Base-by-base conservation (phyloP, 92 coral and sea anemone species). In the Scolanthus callimorphus region DNA sequence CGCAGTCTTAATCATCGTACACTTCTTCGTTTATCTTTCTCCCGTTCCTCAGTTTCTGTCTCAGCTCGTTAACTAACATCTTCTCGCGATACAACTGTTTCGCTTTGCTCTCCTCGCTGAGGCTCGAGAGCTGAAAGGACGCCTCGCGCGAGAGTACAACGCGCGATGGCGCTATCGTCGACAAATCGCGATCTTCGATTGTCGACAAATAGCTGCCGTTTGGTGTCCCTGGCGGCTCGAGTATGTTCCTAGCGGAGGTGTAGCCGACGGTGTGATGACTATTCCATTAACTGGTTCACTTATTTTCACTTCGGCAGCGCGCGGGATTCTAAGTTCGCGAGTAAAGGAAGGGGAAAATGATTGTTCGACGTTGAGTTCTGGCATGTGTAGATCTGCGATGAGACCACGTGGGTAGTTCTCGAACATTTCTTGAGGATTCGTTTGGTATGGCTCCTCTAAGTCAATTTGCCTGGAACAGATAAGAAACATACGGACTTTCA, bases 231-330 rank as follows among this genome's bases (percentile, higher is more conserved):
- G 21, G 1, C 12, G n/a, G n/a, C 10, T 15, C 13, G 51, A 34
- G 1, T 31, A 0, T 4, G 34, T 41, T n/a, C n/a, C n/a, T n/a
- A n/a, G n/a, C n/a, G n/a, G n/a, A n/a, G n/a, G n/a, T n/a, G n/a
- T n/a, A n/a, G n/a, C n/a, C n/a, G n/a, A n/a, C n/a, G n/a, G n/a
- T n/a, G n/a, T n/a, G n/a, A n/a, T n/a, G n/a, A n/a, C n/a, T n/a
- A 80, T 29, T 29, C 60, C 65, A 28, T 58, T 76, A 46, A 78
- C 79, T 4, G 84, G 59, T 17, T 74, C 77, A n/a, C 61, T 63
- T 47, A 87, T 83, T 63, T 79, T 84, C 0, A 86, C 79, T 54
- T 86, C 90, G 37, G 70, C 73, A 11, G 96, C 96, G 20, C 96
- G 74, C 0, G 96, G 96, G 56, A 87, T 87, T 55, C 85, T 62